Conservation (phyloP, 2,797 vertebrate genomes). For the Coregonus suidteri region DNA sequence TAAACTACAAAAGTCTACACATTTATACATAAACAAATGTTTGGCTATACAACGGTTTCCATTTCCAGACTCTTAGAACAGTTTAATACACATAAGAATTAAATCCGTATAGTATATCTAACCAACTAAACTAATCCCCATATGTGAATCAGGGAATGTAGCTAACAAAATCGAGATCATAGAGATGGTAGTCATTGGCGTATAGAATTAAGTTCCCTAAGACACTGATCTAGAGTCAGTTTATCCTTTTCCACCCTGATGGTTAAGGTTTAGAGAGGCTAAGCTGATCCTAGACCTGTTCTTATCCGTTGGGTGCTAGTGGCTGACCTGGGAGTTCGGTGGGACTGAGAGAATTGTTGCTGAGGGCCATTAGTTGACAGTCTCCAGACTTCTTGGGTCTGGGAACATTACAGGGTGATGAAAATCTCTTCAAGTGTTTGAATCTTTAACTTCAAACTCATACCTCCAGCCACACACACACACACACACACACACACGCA, state of each 20-base stretch:
- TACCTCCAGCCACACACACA: constrained; percentile 5
- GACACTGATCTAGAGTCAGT: constrained; percentile 13
- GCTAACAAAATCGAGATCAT: too few species aligned
- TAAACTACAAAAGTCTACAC: too few species aligned
- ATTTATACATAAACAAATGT: too few species aligned
- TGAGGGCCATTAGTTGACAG: constrained; percentile 4
- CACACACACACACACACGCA: too few species aligned
- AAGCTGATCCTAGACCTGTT: background rate
- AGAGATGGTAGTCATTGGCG: background rate
- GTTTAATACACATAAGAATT: too few species aligned
- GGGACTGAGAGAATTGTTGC: background rate
- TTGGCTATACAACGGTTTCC: background rate
- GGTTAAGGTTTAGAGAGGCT: background rate
- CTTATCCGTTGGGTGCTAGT: background rate
- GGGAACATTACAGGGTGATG: constrained; percentile 40
- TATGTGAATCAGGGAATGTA: too few species aligned
- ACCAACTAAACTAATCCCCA: too few species aligned
- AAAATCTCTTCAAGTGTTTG: constrained; percentile 20
- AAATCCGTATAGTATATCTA: too few species aligned
- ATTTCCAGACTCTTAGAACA: constrained; percentile 6
- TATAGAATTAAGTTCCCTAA: background rate
- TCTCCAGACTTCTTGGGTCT: constrained; percentile 32
- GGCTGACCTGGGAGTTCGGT: constrained; percentile 6
- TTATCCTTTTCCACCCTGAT: background rate
- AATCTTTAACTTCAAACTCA: constrained; percentile 9